Base-by-base conservation (phyloP, 1,140 invertebrate genomes). In the Solenopsis invicta region DNA sequence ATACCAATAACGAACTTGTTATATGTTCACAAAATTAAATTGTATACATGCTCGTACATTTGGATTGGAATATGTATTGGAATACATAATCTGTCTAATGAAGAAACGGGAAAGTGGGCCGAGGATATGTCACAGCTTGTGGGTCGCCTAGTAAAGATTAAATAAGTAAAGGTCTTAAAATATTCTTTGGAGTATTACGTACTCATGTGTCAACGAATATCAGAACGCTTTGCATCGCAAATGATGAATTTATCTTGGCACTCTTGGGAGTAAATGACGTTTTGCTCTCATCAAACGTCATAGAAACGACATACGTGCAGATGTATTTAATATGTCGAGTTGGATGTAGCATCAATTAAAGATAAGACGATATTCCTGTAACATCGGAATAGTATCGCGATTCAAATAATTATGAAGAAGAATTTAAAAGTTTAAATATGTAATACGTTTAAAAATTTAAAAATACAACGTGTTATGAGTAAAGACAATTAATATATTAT, bases 221-320 rank as follows among this genome's bases (percentile, higher is more conserved):
- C 77, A 71, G 21, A 10, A 71, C 64, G 10, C 16, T 54, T 71
- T n/a, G n/a, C 29, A 29, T 62, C 24, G 61, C 45, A 9, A 10
- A 71, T 41, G 59, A 81, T 81, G 64, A 81, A 81, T 81, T 81
- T 81, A 81, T 81, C 48, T 81, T 81, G 77, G 77, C 77, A 71
- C 64, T 81, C 77, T 71, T 37, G 50, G 34, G 21, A 69, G 64
- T 48, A 24, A 71, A 54, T 71, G 77, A 81, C 77, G 29, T 71
- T 21, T 81, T 21, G n/a, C 10, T 41, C 48, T 41, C 64, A 81
- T 81, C 64, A 37, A 69, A 52, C 34, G 21, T 80, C 48, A 29
- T 45, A 29, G 24, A 9, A 64, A 50, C 8, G 18, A n/a, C 34
- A 69, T 48, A 52, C 8, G n/a, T 37, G 16, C 64, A 81, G 21